These are phyloP conservation scores for Zapus hudsonius DNA, from an alignment of 2,113 vertebrate species.

Conservation along the genomic window DNA sequence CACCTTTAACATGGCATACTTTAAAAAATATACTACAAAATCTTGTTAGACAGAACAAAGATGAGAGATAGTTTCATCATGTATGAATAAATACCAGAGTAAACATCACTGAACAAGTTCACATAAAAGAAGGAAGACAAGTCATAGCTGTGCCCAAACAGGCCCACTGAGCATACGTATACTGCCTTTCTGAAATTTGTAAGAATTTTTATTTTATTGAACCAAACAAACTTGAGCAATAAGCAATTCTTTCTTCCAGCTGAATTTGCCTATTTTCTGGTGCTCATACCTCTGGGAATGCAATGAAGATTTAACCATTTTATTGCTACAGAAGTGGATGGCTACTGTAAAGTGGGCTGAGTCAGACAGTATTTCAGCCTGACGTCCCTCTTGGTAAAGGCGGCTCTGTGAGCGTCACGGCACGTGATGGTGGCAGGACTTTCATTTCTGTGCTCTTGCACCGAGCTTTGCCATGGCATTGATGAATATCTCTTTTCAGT, in stretches of 20 bases:
- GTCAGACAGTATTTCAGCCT: slow-evolving; percentile 37
- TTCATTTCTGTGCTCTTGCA: slow-evolving; percentile 50
- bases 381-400: slow-evolving; percentile 55
- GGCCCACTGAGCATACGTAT: slow-evolving; percentile 48
- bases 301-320: slow-evolving; percentile 51
- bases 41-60: slow-evolving; percentile 41
- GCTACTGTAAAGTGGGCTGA: slow-evolving; percentile 25
- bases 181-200: slow-evolving; percentile 49
- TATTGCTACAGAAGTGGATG: slow-evolving; percentile 51
- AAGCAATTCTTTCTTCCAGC: slow-evolving; percentile 68
- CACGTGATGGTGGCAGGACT: not conserved
- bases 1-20: slow-evolving; percentile 39
- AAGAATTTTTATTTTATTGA: slow-evolving; percentile 68
- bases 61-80: slow-evolving; percentile 53
- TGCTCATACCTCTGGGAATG: slow-evolving; percentile 31
- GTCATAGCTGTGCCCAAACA: slow-evolving; percentile 68
- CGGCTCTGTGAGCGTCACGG: not conserved
- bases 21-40: slow-evolving; percentile 55
- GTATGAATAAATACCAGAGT: slow-evolving; percentile 62
- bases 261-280: slow-evolving; percentile 61
- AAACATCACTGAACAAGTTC: slow-evolving; percentile 70
- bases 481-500: slow-evolving; percentile 50
- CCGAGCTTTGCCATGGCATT: slow-evolving; percentile 48
- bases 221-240: slow-evolving; percentile 54
- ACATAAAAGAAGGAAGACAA: slow-evolving; percentile 74